Percentiles rank a stretch among this genome's conserved stretches.
Evolutionary conservation across 1,140 invertebrate species (phyloP).

Genomic region (Caerostris extrusa): DNA sequence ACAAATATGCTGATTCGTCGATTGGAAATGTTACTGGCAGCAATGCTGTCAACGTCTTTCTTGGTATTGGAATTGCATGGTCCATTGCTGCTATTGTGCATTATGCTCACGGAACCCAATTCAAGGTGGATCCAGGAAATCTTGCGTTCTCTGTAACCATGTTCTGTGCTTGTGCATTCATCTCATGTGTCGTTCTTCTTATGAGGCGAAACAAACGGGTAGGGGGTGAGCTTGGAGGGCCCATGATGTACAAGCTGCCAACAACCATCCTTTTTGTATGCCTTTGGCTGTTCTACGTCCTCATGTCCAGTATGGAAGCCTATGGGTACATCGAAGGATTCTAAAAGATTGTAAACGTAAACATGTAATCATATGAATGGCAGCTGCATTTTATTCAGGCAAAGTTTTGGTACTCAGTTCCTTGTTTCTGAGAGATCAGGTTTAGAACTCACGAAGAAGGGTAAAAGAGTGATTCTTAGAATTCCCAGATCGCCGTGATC

Average conservation of each 20-base stretch:
- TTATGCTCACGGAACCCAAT: slow-evolving; percentile 80
- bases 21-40: slow-evolving; percentile 99
- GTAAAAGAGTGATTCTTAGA: slow-evolving; percentile 39
- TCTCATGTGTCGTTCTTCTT: slow-evolving; percentile 86
- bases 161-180: slow-evolving; percentile 83
- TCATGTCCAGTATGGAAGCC: slow-evolving; percentile 95
- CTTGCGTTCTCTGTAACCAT: slow-evolving; percentile 85
- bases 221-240: slow-evolving; percentile 96
- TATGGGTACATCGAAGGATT: slow-evolving; percentile 85
- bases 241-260: slow-evolving; percentile 87
- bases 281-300: slow-evolving; percentile 95
- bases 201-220: slow-evolving; percentile 89
- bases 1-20: slow-evolving; percentile 98
- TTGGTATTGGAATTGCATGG: slow-evolving; percentile 84
- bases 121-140: slow-evolving; percentile 82
- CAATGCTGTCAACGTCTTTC: slow-evolving; percentile 97
- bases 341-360: slow-evolving; percentile 51
- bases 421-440: slow-evolving; percentile 55
- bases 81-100: slow-evolving; percentile 81
- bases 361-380: slow-evolving; percentile 1
- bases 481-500: slow-evolving; percentile 45
- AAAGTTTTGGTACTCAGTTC: slow-evolving; percentile 61
- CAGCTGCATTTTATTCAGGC: slow-evolving; percentile 36
- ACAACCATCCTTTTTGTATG: slow-evolving; percentile 90
- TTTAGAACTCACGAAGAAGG: slow-evolving; percentile 16